phyloP scores from a whole-genome alignment of 1,140 invertebrate species.

The Neodiprion virginianus region DNA sequence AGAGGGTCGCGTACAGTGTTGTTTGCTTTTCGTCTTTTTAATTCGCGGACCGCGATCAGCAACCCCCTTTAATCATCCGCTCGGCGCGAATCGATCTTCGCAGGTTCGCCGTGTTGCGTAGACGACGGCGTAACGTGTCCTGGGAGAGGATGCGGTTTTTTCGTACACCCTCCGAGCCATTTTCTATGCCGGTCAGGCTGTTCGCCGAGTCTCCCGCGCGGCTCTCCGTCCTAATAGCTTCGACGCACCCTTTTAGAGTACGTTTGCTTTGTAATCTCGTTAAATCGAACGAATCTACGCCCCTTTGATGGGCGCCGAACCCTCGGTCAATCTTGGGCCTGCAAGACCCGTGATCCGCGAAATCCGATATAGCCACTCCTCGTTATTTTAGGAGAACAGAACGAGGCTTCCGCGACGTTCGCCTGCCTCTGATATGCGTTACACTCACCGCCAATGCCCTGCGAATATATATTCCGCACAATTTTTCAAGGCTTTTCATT shows the following conservation, averaged over 20 bases:
- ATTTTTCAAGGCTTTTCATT: no score
- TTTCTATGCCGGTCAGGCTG: no score
- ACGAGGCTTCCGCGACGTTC: background rate
- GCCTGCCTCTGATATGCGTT: no score
- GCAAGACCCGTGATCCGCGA: background rate
- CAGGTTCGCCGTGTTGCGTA: no score
- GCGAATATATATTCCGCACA: no score
- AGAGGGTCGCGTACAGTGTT: background rate
- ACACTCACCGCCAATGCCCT: no score
- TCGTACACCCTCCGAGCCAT: no score
- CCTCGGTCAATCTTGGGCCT: background rate
- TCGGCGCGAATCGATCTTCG: no score
- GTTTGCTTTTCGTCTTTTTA: background rate
- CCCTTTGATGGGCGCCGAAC: background rate
- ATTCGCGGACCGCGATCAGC: background rate
- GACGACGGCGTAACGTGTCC: no score
- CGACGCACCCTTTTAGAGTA: conserved; percentile 6
- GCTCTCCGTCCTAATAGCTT: background rate
- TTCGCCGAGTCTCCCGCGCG: no score
- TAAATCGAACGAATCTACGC: background rate
- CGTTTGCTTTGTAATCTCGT: conserved; percentile 7
- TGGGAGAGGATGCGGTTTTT: no score
- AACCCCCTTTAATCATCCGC: no score
- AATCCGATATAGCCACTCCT: background rate
- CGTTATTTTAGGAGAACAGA: background rate